Percentiles rank a stretch among this genome's conserved stretches.
phyloP scores from a whole-genome alignment of 2,113 vertebrate genomes.

The Tursiops truncatus region DNA sequence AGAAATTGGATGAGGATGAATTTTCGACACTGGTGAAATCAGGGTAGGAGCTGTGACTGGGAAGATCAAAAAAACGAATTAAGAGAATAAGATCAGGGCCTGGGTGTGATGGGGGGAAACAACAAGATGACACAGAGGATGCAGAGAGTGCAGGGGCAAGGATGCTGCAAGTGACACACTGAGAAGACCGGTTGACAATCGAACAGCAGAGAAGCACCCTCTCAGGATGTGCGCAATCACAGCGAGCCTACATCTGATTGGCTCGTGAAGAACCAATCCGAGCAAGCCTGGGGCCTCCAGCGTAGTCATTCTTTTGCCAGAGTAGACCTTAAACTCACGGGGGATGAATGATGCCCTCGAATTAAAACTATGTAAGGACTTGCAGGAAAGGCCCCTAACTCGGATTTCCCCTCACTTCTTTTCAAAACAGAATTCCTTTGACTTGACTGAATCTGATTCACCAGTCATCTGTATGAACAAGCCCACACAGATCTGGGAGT shows the following conservation, averaged over 20 bases:
- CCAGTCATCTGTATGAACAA: not conserved
- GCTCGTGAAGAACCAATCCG: not conserved
- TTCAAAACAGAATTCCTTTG: not conserved
- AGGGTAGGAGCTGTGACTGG: not conserved
- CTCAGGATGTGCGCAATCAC: too few species aligned
- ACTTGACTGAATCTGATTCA: not conserved
- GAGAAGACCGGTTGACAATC: not conserved
- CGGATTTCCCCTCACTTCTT: not conserved
- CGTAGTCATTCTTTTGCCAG: not conserved
- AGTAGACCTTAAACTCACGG: not conserved
- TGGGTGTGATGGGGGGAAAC: not conserved
- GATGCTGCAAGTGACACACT: fast-evolving
- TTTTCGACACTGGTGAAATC: not conserved
- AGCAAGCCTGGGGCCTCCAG: fast-evolving
- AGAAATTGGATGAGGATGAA: not conserved
- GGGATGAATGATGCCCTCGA: not conserved
- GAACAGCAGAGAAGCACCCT: not conserved
- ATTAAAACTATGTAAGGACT: not conserved
- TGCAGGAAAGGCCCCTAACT: not conserved
- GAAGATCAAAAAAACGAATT: not conserved
- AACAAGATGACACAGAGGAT: not conserved
- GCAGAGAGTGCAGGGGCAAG: fast-evolving
- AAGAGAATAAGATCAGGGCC: not conserved
- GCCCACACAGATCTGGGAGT: not conserved
- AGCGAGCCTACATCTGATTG: not conserved